A percentile compares a stretch with the other conserved stretches of the same genome.
These are phyloP conservation scores for Tenthredo distinguenda DNA, from an alignment of 2,888 invertebrate species.

Conservation along the genomic window DNA sequence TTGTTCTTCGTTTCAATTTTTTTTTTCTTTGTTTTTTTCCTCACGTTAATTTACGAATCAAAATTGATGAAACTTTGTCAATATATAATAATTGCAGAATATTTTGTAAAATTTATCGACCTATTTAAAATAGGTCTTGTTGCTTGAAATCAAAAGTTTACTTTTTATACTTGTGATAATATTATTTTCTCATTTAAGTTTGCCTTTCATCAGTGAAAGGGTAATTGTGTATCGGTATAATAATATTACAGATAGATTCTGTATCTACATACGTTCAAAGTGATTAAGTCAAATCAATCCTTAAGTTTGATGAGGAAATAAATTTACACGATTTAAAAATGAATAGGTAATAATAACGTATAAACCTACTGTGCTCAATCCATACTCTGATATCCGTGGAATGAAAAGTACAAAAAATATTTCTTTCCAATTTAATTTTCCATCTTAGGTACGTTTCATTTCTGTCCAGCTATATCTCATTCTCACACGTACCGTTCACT, in stretches of 20 bases:
- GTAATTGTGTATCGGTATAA: slow-evolving; percentile 40
- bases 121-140: slow-evolving; percentile 73
- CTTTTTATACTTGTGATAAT: slow-evolving; percentile 70
- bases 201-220: slow-evolving; percentile 55
- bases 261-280: slow-evolving; percentile 13
- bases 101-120: slow-evolving; percentile 69
- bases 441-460: slow-evolving; percentile 58
- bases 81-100: slow-evolving; percentile 63
- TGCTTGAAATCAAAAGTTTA: slow-evolving; percentile 72
- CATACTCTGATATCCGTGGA: slow-evolving; percentile 59
- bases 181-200: slow-evolving; percentile 66
- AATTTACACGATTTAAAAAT: slow-evolving; percentile 31
- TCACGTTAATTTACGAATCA: slow-evolving; percentile 59
- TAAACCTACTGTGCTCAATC: slow-evolving; percentile 66
- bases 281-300: slow-evolving; percentile 35
- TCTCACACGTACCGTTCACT: slow-evolving; percentile 47
- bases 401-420: slow-evolving; percentile 72
- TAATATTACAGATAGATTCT: slow-evolving; percentile 45
- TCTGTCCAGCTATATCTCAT: slow-evolving; percentile 49
- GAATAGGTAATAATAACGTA: slow-evolving; percentile 39
- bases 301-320: not conserved
- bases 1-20: not conserved
- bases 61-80: slow-evolving; percentile 65
- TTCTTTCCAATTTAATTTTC: slow-evolving; percentile 58
- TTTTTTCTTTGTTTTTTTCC: not conserved